Evolutionary conservation across 2,113 vertebrate species (phyloP), one percentile per base, ranked within the genome.

Genomic region (Stercorarius parasiticus): DNA sequence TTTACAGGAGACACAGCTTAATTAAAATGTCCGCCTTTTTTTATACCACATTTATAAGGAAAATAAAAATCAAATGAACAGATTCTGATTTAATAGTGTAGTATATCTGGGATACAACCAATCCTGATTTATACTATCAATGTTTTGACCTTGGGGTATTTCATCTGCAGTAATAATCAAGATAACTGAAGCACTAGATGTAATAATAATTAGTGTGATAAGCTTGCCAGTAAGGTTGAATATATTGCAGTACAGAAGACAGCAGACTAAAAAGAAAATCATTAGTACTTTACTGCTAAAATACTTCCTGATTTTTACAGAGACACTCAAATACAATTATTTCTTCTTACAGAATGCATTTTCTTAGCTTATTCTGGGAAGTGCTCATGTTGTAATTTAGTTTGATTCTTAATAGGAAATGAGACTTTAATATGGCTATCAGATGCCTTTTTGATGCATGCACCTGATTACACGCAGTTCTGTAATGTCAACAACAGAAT

Each of bases 161-260:
- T 96, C 71, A 97, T 95, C 86, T 89, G 96, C 50, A 83, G 90
- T 81, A 94, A 95, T 95, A 92, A 93, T 96, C 92, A 96, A 90
- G 97, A 97, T 96, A 97, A 97, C 93, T 53, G 90, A 97, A 79
- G 56, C 70, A 93, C 85, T 97, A 97, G 97, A 98, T 95, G 92
- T 89, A 95, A 96, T 96, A 98, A 97, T 97, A 97, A 98, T 98
- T 98, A 97, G 92, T 86, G 85, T 84, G 94, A 97, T 97, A 95
- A 92, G 72, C 66, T 97, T 97, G 87, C 90, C 95, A 95, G 92
- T 59, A 92, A 97, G 76, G 79, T 49, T 93, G 95, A 97, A 96
- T 95, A 91, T 86, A 97, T 34, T 87, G 95, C 58, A 84, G 72
- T 52, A 93, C 25, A 81, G 96, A 97, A 93, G 93, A 91, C 53